Conservation (phyloP, 37 sponge, comb jelly and placozoan genomes). For the Axinella damicornis region DNA sequence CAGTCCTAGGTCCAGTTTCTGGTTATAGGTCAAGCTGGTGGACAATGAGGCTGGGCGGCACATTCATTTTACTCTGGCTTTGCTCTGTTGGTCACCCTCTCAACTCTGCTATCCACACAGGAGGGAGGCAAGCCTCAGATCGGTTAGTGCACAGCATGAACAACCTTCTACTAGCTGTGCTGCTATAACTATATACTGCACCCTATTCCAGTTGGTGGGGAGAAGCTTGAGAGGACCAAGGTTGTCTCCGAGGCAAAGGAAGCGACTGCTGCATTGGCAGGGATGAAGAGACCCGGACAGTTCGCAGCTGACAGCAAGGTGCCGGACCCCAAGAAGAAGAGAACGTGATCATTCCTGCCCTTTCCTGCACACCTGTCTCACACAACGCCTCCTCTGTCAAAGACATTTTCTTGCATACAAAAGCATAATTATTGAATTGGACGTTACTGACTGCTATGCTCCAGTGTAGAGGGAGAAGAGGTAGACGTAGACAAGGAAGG, state of each 20-base stretch:
- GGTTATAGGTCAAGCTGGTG: no score
- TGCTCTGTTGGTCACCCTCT: no score
- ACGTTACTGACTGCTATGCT: conserved; percentile 34
- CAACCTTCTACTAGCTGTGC: not conserved
- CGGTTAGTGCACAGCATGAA: no score
- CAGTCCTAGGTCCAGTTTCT: no score
- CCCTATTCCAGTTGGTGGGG: conserved; percentile 21
- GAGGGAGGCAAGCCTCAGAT: conserved; percentile 74
- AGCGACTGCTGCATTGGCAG: not conserved
- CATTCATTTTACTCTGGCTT: not conserved
- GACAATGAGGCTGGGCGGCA: no score
- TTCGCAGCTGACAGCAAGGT: conserved; percentile 13
- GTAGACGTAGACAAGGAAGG: conserved; percentile 89
- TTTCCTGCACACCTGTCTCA: not conserved
- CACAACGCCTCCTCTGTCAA: not conserved
- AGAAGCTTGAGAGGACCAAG: conserved; percentile 12
- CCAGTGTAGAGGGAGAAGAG: conserved; percentile 90
- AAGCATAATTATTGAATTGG: not conserved
- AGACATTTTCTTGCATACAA: not conserved
- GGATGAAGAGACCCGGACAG: conserved; percentile 31
- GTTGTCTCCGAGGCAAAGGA: not conserved
- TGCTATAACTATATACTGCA: no score
- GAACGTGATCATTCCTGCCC: conserved; percentile 3
- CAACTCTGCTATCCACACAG: no score
- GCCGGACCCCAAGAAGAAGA: conserved; percentile 58